phyloP scores from a whole-genome alignment of 2,113 vertebrate species.

The Ciconia boyciana region DNA sequence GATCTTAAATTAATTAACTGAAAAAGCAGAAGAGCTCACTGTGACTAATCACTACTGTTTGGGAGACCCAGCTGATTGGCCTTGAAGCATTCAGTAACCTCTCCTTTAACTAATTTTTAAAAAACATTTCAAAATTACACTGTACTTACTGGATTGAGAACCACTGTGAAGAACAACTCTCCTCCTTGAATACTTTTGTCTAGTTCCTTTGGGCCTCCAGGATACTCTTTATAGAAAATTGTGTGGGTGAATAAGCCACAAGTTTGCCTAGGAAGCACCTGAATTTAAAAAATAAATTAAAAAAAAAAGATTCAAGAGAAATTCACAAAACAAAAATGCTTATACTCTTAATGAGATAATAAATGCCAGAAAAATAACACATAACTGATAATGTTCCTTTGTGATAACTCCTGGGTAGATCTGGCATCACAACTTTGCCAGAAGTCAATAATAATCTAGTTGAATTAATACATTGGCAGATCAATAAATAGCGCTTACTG shows the following conservation, averaged over 20 bases:
- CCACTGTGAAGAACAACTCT: conserved; percentile 93
- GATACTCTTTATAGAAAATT: conserved; percentile 98
- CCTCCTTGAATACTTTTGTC: conserved; percentile 96
- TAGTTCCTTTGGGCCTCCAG: conserved; percentile 92
- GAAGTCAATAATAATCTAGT: background rate
- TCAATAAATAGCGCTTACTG: background rate
- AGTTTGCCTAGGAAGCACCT: conserved; percentile 97
- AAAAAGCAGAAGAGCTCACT: background rate
- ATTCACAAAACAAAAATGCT: background rate
- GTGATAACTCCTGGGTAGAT: background rate
- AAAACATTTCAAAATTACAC: background rate
- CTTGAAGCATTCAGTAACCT: background rate
- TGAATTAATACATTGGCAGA: background rate
- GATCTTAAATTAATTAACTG: background rate
- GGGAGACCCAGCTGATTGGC: background rate
- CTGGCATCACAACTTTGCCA: background rate
- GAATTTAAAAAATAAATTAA: background rate
- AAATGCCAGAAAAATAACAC: background rate
- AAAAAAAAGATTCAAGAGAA: background rate
- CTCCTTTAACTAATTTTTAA: background rate
- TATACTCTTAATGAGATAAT: background rate
- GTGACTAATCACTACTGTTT: background rate
- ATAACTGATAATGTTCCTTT: background rate
- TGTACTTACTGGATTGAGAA: conserved; percentile 93
- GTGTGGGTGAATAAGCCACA: conserved; percentile 98